Conservation (phyloP, 2,113 vertebrate species). For the Brachyhypopomus gauderio region DNA sequence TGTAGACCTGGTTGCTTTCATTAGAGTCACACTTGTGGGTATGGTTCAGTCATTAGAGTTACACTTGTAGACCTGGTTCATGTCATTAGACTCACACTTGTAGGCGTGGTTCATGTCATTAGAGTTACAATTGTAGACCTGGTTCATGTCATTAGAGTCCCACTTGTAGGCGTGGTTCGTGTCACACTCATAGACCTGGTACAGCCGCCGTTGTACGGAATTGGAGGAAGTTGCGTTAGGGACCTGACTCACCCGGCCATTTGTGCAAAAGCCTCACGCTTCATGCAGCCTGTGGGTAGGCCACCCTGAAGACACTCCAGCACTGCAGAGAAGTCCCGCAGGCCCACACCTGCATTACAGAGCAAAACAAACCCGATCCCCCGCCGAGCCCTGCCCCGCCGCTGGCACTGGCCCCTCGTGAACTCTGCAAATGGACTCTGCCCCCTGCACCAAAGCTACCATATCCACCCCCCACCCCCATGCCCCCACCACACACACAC, state of each 20-base stretch:
- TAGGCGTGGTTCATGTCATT: not conserved
- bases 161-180: not conserved
- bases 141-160: slow-evolving; percentile 44
- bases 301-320: slow-evolving; percentile 53
- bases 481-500: no score
- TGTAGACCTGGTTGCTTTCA: slow-evolving; percentile 52
- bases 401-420: slow-evolving; percentile 27
- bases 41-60: not conserved
- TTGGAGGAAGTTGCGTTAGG: slow-evolving; percentile 38
- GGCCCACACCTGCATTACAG: not conserved
- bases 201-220: slow-evolving; percentile 53
- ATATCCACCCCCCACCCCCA: no score
- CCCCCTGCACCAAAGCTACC: no score
- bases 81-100: not conserved
- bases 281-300: slow-evolving; percentile 38
- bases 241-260: slow-evolving; percentile 50
- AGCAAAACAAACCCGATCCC: slow-evolving; percentile 48
- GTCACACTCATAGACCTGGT: slow-evolving; percentile 51
- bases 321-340: slow-evolving; percentile 31
- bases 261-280: slow-evolving; percentile 48
- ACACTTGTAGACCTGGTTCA: slow-evolving; percentile 55
- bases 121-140: slow-evolving; percentile 39
- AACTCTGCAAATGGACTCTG: slow-evolving; percentile 41
- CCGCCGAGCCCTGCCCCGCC: not conserved
- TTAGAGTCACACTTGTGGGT: not conserved